Evolutionary conservation across 2,113 vertebrate species (phyloP), one percentile per base, ranked within the genome.

Genomic region (Danionella cerebrum): DNA sequence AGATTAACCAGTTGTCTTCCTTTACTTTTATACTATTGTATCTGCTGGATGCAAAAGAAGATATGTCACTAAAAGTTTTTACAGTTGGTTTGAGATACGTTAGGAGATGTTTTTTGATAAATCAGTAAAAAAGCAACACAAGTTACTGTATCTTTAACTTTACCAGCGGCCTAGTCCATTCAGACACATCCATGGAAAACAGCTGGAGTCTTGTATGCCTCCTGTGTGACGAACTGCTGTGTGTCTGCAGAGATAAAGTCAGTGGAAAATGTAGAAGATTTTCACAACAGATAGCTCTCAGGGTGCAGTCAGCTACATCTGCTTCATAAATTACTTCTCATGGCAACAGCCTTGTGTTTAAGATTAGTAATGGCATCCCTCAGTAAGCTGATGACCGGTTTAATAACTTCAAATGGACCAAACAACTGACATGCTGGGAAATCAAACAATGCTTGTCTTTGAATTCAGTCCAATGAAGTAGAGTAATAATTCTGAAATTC

Each of bases 301-400:
- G 18, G 24, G 14, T 66, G 65, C 53, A 31, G n/a, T 45, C 2
- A 7, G 10, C 21, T 19, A 29, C 22, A 9, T 60, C 19, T 69
- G 78, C 50, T 72, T 69, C 67, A 12, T 74, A 69, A 64, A 31
- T 9, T 6, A 71, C 7, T 35, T 39, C 22, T 55, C 36, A 63
- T 52, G 13, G 24, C 38, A 52, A 53, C 55, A 67, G 12, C 38
- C 74, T 67, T 71, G 64, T 67, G 72, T 76, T 71, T 35, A 59
- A 38, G 59, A 69, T 75, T 66, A 60, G 63, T 58, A 18, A 65
- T 67, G 44, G 67, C 58, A 18, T 66, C 60, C 52, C 8, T 52
- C 52, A 55, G 38, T 75, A 65, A 75, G 55, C 38, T 68, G 52
- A 14, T 50, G 38, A 72, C 27, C 42, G n/a, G n/a, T n/a, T n/a